phyloP scores from a whole-genome alignment of 1,140 invertebrate genomes.

The Sycophila sp. region DNA sequence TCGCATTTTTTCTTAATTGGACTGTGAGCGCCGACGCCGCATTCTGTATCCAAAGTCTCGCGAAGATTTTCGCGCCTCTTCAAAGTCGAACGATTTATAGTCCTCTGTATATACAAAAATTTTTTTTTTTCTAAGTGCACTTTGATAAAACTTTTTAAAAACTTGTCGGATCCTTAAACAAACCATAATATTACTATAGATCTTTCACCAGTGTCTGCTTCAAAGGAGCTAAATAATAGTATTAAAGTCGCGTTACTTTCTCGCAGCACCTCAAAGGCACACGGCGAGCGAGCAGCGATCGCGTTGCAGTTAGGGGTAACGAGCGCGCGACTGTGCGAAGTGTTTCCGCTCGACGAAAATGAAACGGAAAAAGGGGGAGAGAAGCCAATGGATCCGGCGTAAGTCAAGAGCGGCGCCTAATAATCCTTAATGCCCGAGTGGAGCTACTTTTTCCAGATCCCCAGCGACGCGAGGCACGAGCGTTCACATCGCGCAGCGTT shows the following conservation, averaged over 20 bases:
- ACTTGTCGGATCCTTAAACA: no score
- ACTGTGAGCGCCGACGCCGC: neutral
- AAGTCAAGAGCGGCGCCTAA: constrained; percentile 1
- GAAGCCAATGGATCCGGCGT: no score
- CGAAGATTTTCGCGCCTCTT: neutral
- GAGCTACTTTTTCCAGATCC: constrained; percentile 2
- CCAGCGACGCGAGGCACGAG: neutral
- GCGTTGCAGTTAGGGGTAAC: no score
- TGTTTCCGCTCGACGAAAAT: constrained; percentile 3
- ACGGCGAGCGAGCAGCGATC: neutral
- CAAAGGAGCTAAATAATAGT: no score
- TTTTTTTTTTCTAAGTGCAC: no score
- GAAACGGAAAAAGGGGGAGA: neutral
- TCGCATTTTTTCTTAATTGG: constrained; percentile 2
- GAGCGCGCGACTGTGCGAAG: constrained; percentile 10
- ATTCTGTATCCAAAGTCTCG: no score
- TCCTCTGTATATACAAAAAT: neutral
- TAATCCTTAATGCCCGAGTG: constrained; percentile 10
- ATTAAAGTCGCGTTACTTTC: no score
- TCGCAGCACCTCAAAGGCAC: no score
- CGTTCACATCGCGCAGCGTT: neutral
- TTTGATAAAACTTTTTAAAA: no score
- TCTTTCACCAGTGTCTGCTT: no score
- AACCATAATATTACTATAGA: no score
- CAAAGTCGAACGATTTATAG: neutral